phyloP scores from a whole-genome alignment of 2,888 invertebrate species.

The Sphinx pinastri region DNA sequence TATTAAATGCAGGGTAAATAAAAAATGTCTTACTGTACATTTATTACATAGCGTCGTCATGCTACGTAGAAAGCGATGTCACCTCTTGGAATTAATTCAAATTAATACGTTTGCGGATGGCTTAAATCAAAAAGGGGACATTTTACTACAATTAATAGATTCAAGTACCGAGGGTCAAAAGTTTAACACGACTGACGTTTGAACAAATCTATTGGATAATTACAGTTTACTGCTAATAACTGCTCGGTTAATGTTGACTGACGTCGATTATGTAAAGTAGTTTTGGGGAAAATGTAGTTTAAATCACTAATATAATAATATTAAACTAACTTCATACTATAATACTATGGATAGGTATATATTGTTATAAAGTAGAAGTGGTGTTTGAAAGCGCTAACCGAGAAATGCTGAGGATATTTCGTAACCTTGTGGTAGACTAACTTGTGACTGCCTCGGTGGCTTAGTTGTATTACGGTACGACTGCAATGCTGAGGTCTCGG shows the following conservation, averaged over 20 bases:
- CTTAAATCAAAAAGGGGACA: slow-evolving; percentile 32
- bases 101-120: slow-evolving; percentile 31
- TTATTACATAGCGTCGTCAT: not conserved
- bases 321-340: no score
- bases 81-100: slow-evolving; percentile 31
- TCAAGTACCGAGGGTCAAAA: not conserved
- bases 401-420: no score
- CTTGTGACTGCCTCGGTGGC: no score
- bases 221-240: not conserved
- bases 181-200: not conserved
- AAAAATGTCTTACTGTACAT: slow-evolving; percentile 20
- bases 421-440: no score
- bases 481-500: no score
- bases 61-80: slow-evolving; percentile 23
- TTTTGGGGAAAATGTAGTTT: no score
- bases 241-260: not conserved
- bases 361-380: no score
- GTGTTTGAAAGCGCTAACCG: no score
- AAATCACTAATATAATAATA: no score
- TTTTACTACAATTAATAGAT: slow-evolving; percentile 27
- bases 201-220: not conserved
- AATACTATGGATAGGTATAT: no score
- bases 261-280: no score
- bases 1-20: not conserved
- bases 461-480: no score